Conservation (phyloP, 1,140 invertebrate genomes). For the Brachionus calyciflorus region DNA sequence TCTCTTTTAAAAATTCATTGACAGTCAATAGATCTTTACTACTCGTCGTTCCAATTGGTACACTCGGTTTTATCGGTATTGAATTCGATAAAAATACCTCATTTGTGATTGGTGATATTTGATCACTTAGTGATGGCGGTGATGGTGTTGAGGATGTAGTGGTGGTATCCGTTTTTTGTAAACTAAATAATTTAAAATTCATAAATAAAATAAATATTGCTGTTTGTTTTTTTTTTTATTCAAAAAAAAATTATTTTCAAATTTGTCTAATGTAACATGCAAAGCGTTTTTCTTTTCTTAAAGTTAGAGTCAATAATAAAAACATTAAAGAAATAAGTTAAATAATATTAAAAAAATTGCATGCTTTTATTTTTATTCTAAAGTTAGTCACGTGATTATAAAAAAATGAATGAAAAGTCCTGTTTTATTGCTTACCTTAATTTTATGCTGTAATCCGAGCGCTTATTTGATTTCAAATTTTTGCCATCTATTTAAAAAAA, state of each 20-base stretch:
- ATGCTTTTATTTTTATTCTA: no score
- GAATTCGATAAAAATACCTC: neutral
- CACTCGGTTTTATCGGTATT: no score
- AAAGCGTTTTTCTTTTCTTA: no score
- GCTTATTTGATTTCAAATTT: conserved; percentile 5
- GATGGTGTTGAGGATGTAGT: conserved; percentile 5
- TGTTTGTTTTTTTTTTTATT: no score
- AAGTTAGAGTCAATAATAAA: no score
- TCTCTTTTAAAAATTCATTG: conserved; percentile 37
- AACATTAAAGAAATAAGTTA: no score
- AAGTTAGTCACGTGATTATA: conserved; percentile 11
- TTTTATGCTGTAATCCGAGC: neutral
- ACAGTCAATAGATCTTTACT: conserved; percentile 29
- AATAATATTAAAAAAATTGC: no score
- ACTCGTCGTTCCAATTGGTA: no score
- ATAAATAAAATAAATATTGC: no score
- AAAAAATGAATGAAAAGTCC: neutral
- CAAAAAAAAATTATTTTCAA: no score
- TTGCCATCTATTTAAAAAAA: neutral
- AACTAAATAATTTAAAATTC: conserved; percentile 39
- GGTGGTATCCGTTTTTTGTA: conserved; percentile 28
- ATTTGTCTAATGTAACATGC: no score
- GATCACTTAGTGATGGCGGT: neutral
- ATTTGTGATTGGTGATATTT: neutral
- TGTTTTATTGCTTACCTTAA: conserved; percentile 9